These are phyloP conservation scores for Tyrannus savana DNA, from an alignment of 2,113 vertebrate genomes.

Conservation along the genomic window DNA sequence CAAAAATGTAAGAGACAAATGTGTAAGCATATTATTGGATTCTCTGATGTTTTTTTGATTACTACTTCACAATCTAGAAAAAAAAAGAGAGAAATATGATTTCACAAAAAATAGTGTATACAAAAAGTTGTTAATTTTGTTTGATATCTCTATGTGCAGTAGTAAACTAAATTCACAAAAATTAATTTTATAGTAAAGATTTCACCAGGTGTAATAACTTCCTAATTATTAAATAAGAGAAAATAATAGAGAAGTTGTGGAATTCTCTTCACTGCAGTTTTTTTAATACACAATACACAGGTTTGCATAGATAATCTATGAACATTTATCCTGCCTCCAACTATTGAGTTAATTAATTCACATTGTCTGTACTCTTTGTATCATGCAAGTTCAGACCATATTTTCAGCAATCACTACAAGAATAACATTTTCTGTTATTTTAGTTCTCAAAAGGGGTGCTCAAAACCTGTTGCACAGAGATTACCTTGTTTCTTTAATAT, in stretches of 20 bases:
- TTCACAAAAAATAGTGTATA: background rate
- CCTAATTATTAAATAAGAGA: background rate
- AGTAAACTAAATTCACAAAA: background rate
- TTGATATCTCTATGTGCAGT: fast-evolving
- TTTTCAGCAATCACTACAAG: background rate
- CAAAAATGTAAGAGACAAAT: background rate
- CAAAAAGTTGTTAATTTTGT: background rate
- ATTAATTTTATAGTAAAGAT: background rate
- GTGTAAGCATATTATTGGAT: background rate
- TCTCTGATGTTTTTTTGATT: background rate
- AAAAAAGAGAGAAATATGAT: background rate
- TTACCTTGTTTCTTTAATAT: background rate
- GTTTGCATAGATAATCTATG: background rate
- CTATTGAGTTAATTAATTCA: background rate
- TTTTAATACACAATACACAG: background rate
- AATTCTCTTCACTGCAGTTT: background rate
- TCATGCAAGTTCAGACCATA: background rate
- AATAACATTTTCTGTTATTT: background rate
- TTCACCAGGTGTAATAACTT: background rate
- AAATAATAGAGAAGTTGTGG: background rate
- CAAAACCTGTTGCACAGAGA: background rate
- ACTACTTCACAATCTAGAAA: background rate
- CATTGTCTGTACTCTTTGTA: background rate
- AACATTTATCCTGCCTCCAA: background rate
- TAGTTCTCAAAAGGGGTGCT: background rate